Evolutionary conservation across 2,888 invertebrate genomes (phyloP).

Genomic region (Pollenia amentaria): DNA sequence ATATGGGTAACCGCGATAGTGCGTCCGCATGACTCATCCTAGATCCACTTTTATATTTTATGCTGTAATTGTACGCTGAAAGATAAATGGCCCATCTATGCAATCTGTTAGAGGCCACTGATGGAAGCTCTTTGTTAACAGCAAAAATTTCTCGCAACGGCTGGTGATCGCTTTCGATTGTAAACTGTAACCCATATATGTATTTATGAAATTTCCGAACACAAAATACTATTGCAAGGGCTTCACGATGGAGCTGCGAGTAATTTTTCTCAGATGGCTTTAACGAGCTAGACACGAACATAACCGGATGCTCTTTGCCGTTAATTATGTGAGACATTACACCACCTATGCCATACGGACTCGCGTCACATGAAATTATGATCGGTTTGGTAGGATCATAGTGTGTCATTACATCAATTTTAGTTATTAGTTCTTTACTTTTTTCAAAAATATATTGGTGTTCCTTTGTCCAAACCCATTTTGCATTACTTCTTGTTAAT

Average conservation of each 20-base stretch:
- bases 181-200: slow-evolving; percentile 78
- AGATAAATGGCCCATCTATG: slow-evolving; percentile 59
- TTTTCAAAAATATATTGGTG: slow-evolving; percentile 47
- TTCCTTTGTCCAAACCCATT: slow-evolving; percentile 45
- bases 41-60: slow-evolving; percentile 59
- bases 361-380: slow-evolving; percentile 55
- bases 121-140: slow-evolving; percentile 50
- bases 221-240: slow-evolving; percentile 81
- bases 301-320: slow-evolving; percentile 65
- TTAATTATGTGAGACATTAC: slow-evolving; percentile 55
- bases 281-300: slow-evolving; percentile 63
- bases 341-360: slow-evolving; percentile 60
- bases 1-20: slow-evolving; percentile 71
- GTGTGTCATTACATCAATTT: slow-evolving; percentile 40
- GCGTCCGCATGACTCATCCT: slow-evolving; percentile 73
- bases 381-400: slow-evolving; percentile 54
- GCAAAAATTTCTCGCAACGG: slow-evolving; percentile 55
- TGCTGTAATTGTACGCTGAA: slow-evolving; percentile 53
- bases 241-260: slow-evolving; percentile 79
- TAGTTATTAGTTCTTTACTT: slow-evolving; percentile 53
- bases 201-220: slow-evolving; percentile 83
- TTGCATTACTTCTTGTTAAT: slow-evolving; percentile 45
- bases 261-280: slow-evolving; percentile 73
- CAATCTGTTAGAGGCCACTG: slow-evolving; percentile 62
- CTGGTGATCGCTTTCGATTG: slow-evolving; percentile 71